A percentile compares a stretch with the other conserved stretches of the same genome.
phyloP scores from a whole-genome alignment of 1,140 invertebrate species.

The Eciton burchellii region DNA sequence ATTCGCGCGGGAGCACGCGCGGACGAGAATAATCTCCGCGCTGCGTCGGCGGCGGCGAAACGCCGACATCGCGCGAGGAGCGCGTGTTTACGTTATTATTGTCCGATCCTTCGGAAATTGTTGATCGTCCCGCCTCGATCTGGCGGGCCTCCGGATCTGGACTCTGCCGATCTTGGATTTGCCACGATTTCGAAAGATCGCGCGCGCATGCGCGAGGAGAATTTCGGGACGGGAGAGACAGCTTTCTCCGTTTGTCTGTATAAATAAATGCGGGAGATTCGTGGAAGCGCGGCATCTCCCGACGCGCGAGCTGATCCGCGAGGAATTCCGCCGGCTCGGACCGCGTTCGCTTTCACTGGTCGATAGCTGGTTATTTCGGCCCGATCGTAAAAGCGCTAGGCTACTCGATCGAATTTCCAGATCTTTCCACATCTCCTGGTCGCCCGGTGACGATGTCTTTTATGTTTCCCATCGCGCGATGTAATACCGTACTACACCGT shows the following conservation, averaged over 20 bases:
- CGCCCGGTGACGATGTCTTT: too few relatives aligned
- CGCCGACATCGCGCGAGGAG: neutral
- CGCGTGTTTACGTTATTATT: too few relatives aligned
- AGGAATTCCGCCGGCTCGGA: neutral
- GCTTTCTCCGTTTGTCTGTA: too few relatives aligned
- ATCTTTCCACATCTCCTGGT: neutral
- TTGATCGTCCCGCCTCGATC: too few relatives aligned
- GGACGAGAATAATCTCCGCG: slow-evolving; percentile 46
- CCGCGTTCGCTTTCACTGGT: neutral
- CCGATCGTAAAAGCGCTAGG: neutral
- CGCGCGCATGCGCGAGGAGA: too few relatives aligned
- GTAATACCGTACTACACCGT: neutral
- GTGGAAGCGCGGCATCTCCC: too few relatives aligned
- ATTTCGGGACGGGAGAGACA: too few relatives aligned
- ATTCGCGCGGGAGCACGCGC: neutral
- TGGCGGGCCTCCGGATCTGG: too few relatives aligned
- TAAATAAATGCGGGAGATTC: too few relatives aligned
- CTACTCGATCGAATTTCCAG: slow-evolving; percentile 1
- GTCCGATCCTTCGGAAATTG: too few relatives aligned
- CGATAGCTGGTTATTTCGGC: neutral
- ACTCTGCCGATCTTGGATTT: too few relatives aligned
- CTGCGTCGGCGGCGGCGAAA: neutral
- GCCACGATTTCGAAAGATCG: too few relatives aligned
- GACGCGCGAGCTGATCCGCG: neutral
- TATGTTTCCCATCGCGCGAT: neutral